A percentile compares a stretch with the other conserved stretches of the same genome.
These are phyloP conservation scores for Etia nguti DNA, from an alignment of 2,113 vertebrate species.

Conservation along the genomic window DNA sequence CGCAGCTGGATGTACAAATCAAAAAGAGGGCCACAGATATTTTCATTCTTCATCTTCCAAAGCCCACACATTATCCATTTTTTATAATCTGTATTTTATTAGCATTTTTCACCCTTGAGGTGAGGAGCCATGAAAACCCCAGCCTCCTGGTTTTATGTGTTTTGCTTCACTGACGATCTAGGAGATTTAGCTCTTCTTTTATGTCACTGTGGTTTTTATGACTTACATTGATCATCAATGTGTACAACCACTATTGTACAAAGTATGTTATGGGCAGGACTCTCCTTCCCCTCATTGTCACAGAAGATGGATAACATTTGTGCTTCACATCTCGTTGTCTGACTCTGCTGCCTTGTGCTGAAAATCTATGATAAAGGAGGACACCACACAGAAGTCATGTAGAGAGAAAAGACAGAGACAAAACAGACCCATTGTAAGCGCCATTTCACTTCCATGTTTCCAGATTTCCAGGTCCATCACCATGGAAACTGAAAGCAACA, in stretches of 20 bases:
- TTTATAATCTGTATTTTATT: conserved; percentile 60
- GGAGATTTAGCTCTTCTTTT: conserved; percentile 36
- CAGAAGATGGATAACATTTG: neutral
- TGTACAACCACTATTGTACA: conserved; percentile 33
- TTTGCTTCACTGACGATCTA: conserved; percentile 32
- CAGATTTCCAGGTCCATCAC: too few relatives aligned
- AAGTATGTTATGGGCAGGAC: conserved; percentile 29
- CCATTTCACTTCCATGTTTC: neutral
- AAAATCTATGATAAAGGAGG: neutral
- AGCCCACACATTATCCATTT: conserved; percentile 43
- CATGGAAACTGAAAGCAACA: too few relatives aligned
- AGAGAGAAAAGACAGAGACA: neutral
- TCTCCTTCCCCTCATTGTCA: neutral
- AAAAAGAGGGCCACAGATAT: conserved; percentile 36
- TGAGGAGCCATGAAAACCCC: conserved; percentile 38
- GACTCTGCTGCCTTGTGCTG: neutral
- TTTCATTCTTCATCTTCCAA: conserved; percentile 51
- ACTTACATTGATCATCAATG: conserved; percentile 61
- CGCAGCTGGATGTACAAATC: conserved; percentile 52
- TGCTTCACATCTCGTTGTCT: too few relatives aligned
- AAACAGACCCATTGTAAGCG: neutral
- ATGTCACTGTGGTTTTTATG: conserved; percentile 49
- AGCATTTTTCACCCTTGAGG: conserved; percentile 37
- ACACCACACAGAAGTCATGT: neutral
- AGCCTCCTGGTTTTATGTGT: conserved; percentile 38